phyloP scores from a whole-genome alignment of 2,888 invertebrate species.

The Ditula angustiorana region DNA sequence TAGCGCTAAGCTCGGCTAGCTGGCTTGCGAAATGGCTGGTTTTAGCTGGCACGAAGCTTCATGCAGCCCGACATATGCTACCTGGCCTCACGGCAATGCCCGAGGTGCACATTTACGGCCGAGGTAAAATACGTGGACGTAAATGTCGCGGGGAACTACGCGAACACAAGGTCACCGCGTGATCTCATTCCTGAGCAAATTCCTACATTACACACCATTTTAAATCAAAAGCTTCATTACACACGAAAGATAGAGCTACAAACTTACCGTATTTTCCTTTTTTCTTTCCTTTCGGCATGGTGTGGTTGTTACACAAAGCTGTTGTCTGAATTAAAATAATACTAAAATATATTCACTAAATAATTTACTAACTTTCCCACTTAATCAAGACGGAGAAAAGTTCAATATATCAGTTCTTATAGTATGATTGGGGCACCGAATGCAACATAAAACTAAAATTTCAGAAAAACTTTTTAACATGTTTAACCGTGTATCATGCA shows the following conservation, averaged over 20 bases:
- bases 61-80: constrained; percentile 58
- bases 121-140: constrained; percentile 59
- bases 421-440: constrained; percentile 89
- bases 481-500: constrained; percentile 85
- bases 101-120: constrained; percentile 49
- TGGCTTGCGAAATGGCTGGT: constrained; percentile 27
- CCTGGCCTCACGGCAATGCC: constrained; percentile 47
- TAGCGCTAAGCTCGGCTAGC: constrained; percentile 40
- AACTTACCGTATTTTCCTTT: constrained; percentile 90
- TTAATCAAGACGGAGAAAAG: constrained; percentile 93
- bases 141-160: constrained; percentile 71
- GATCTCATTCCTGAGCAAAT: constrained; percentile 73
- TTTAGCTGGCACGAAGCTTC: constrained; percentile 31
- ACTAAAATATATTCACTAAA: constrained; percentile 85
- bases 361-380: constrained; percentile 77
- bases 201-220: constrained; percentile 50
- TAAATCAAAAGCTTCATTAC: constrained; percentile 35
- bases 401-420: constrained; percentile 90
- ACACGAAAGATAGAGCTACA: constrained; percentile 25
- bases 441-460: constrained; percentile 89
- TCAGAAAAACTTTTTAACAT: constrained; percentile 91
- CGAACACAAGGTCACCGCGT: constrained; percentile 81
- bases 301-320: constrained; percentile 65
- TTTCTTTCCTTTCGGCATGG: constrained; percentile 92
- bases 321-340: constrained; percentile 73